Base-by-base conservation (phyloP, 2,797 vertebrate genomes). In the Liparis tanakae region DNA sequence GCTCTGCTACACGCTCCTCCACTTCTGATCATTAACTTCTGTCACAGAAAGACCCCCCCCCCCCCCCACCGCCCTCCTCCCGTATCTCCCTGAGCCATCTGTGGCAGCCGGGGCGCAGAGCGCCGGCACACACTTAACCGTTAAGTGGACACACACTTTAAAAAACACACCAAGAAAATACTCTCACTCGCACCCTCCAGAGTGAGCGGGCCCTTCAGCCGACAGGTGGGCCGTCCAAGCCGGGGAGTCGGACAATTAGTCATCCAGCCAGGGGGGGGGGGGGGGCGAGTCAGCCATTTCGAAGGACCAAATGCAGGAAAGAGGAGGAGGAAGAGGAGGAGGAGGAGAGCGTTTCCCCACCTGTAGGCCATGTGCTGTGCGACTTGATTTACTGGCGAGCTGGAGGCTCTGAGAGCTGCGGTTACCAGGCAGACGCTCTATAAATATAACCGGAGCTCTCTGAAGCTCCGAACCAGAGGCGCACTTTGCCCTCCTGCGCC, bases 101-200 rank as follows among this genome's bases (percentile, higher is more conserved):
- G 86, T 73, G 89, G 87, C 74, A 90, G 86, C 76, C 83, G 60
- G 78, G 78, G 87, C 83, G 84, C 63, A 72, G 48, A 80, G 80
- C 66, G 58, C 65, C 48, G 48, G 67, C 74, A 86, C 86, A 80
- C 93, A 93, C 93, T 94, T 94, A 85, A 87, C 73, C 1, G 30
- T 79, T 89, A 91, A 94, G 93, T 94, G 93, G 92, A 91, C 86
- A 59, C 68, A 78, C 92, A 89, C 91, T 93, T 92, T 30, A 80
- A 89, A 25, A 22, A 51, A 10, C 84, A 51, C 63, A 85, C 39
- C 12, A 67, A 85, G 46, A 66, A 86, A 72, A 71, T 74, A 86
- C 85, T 86, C 72, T 84, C 75, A 61, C 85, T 76, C 73, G 57
- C 74, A 75, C 72, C 51, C 66, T 67, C 64, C 66, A 39, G 53